These are phyloP conservation scores for Loriculus beryllinus DNA, from an alignment of 2,797 vertebrate species.

Conservation along the genomic window DNA sequence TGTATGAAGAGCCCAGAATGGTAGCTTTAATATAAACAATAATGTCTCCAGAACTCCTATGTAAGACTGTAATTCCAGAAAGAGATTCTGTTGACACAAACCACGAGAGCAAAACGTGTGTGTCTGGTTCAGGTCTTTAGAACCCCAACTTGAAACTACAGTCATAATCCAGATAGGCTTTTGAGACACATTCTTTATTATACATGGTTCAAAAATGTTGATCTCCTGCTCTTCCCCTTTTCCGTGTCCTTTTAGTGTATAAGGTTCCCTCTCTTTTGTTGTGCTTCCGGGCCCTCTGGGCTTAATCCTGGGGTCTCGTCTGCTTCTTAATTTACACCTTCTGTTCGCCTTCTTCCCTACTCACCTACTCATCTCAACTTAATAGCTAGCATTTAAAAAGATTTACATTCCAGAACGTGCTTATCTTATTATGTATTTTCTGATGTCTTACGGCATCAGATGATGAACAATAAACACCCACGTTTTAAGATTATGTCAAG, in stretches of 20 bases:
- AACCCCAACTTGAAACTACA: conserved; percentile 47
- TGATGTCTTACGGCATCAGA: conserved; percentile 48
- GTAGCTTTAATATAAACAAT: conserved; percentile 77
- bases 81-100: conserved; percentile 64
- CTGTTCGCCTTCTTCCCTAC: background rate
- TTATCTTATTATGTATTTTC: conserved; percentile 50
- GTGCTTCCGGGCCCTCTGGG: background rate
- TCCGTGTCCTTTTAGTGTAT: background rate
- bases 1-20: conserved; percentile 68
- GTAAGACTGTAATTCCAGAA: conserved; percentile 69
- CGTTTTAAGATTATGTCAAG: conserved; percentile 5
- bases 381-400: conserved; percentile 60
- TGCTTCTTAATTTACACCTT: background rate
- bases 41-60: conserved; percentile 41
- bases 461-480: conserved; percentile 29
- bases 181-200: conserved; percentile 65
- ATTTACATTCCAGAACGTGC: conserved; percentile 70
- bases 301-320: background rate
- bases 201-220: conserved; percentile 45
- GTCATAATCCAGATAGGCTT: conserved; percentile 34
- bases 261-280: conserved; percentile 4
- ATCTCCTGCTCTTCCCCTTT: background rate
- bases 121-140: conserved; percentile 50
- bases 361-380: background rate
- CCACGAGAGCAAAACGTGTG: background rate